Evolutionary conservation across 2,888 invertebrate genomes (phyloP), one percentile per base, ranked within the genome.

Genomic region (Proisotoma minuta): DNA sequence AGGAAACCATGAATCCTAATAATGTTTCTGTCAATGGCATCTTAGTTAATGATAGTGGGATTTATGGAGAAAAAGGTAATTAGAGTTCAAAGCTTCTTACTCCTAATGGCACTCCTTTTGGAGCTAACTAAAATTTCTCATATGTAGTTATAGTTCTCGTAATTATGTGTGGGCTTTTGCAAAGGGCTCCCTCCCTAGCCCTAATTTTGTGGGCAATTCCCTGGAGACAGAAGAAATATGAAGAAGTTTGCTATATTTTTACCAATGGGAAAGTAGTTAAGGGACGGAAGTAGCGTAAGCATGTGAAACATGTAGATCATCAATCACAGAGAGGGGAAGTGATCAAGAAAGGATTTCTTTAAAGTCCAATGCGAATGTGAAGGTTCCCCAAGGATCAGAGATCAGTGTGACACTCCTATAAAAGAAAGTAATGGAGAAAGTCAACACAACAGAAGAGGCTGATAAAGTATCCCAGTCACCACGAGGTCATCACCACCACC

Each of bases 281-380:
- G 5, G 47, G n/a, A n/a, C 5, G 47, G 12, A 18, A 18, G 20
- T 10, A 18, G n/a, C 34, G 49, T 49, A 24, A 23, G 3, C 23
- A 23, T 10, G 49, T 49, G 28, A 28, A 52, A 27, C 43, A 40
- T 39, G 43, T 56, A 56, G 43, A 56, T 56, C 56, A 56, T 56
- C 56, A 56, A 56, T 56, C 56, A 43, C 47, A 5, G 18, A 52
- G 53, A 3, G 23, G 39, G 39, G 43, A 56, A 56, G 56, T 56
- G 56, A 56, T 56, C 56, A 56, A 10, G 47, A 40, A 56, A 47
- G 56, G 56, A 56, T 56, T 56, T 40, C 27, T 43, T 5, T 43
- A 20, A 43, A 43, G 43, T 43, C n/a, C n/a, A n/a, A n/a, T n/a
- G n/a, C n/a, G n/a, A n/a, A n/a, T n/a, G 18, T 43, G 43, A 20